A percentile compares a stretch with the other conserved stretches of the same genome.
phyloP scores from a whole-genome alignment of 2,113 vertebrate species.

The Gobius niger region DNA sequence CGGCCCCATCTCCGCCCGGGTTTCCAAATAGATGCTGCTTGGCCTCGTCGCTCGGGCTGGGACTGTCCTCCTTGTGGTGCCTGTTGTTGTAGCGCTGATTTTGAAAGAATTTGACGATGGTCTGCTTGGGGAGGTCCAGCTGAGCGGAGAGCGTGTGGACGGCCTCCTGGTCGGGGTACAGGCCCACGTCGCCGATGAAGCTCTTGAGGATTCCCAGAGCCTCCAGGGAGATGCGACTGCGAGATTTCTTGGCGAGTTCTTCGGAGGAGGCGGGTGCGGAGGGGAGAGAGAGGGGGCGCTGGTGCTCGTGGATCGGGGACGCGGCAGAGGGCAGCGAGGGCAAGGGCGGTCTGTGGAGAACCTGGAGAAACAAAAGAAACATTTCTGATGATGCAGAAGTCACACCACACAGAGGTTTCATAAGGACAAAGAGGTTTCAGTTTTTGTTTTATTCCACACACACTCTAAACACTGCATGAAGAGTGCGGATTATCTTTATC shows the following conservation, averaged over 20 bases:
- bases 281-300: slow-evolving; percentile 70
- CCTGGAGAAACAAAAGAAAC: slow-evolving; percentile 58
- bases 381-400: not conserved
- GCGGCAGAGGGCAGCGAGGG: slow-evolving; percentile 81
- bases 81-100: slow-evolving; percentile 98
- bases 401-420: no score
- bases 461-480: no score
- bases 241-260: slow-evolving; percentile 81
- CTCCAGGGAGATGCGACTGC: slow-evolving; percentile 95
- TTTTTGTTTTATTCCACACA: no score
- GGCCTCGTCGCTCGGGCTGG: slow-evolving; percentile 73
- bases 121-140: slow-evolving; percentile 97
- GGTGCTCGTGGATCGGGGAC: slow-evolving; percentile 84
- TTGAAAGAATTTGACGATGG: slow-evolving; percentile 99
- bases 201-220: slow-evolving; percentile 97
- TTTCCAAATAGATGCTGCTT: slow-evolving; percentile 82
- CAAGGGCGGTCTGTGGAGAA: slow-evolving; percentile 83
- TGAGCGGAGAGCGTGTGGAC: slow-evolving; percentile 98
- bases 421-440: no score
- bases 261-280: slow-evolving; percentile 64
- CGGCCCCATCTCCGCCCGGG: slow-evolving; percentile 83
- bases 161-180: slow-evolving; percentile 97
- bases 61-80: slow-evolving; percentile 81
- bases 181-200: slow-evolving; percentile 97
- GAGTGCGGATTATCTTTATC: no score